A percentile compares a stretch with the other conserved stretches of the same genome.
Evolutionary conservation across 2,113 vertebrate species (phyloP).

Genomic region (Edolisoma coerulescens): DNA sequence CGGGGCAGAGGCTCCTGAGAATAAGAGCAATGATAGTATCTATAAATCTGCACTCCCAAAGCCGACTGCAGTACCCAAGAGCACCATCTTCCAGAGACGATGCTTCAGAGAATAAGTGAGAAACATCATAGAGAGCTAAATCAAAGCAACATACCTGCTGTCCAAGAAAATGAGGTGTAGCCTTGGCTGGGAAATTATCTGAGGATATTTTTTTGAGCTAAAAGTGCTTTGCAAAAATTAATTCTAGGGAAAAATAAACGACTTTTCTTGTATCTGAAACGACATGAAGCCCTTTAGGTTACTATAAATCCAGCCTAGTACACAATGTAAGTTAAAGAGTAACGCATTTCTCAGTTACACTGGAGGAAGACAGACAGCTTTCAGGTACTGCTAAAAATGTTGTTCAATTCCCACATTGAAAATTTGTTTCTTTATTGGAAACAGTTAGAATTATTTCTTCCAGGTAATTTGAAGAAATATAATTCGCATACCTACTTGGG

Average conservation of each 20-base stretch:
- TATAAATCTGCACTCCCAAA: constrained; percentile 1
- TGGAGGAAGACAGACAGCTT: background rate
- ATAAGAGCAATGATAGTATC: background rate
- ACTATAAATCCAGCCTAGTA: background rate
- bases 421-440: background rate
- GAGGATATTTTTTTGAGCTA: background rate
- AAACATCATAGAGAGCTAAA: background rate
- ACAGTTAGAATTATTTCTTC: background rate
- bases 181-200: background rate
- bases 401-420: background rate
- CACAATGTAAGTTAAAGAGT: background rate
- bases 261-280: background rate
- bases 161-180: background rate
- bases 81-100: constrained; percentile 17
- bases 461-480: background rate
- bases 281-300: background rate
- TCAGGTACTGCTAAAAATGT: background rate
- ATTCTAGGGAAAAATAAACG: background rate
- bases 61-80: constrained; percentile 26
- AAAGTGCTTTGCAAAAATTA: background rate
- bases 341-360: background rate
- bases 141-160: background rate
- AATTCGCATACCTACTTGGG: accelerated
- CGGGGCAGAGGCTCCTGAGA: background rate
- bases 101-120: constrained; percentile 13